Evolutionary conservation across 2,888 invertebrate species (phyloP), one percentile per base, ranked within the genome.

Genomic region (Malthinus seriepunctatus): DNA sequence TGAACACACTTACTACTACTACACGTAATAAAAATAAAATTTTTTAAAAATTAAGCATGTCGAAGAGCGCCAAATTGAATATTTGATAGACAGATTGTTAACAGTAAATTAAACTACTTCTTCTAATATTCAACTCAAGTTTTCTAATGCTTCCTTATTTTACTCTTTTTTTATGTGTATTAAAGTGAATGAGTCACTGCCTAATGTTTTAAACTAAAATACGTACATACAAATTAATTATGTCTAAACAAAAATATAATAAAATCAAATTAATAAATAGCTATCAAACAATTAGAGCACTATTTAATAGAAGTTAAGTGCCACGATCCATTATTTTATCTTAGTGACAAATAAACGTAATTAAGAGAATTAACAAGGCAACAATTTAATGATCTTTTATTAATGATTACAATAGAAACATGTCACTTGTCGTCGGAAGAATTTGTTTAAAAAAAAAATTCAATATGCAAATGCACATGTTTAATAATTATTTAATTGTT

Each of bases 201-300:
- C 33, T 23, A 33, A 47, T n/a, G 32, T 12, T 37, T 35, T 23
- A 23, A 23, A 5, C 23, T 23, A 46, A 38, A 45, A 45, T 35
- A 34, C 33, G 33, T 39, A 44, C 23, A 33, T 32, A 53, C 31
- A 53, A 53, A 46, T 46, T 48, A 48, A 54, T 47, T 48, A 35
- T 14, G 32, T 14, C 32, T 45, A 56, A 50, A 56, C 34, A 56
- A 56, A 23, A 32, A 46, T 38, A 51, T 12, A n/a, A 23, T 23
- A 38, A 38, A 56, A 56, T 56, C 51, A 45, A 56, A 56, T 56
- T 56, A 56, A 51, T 56, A 51, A 56, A 51, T 33, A 45, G 35
- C 39, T 38, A 45, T 39, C 33, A 50, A 51, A 50, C 42, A 56
- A 38, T 33, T 51, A 37, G 51, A 56, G 32, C 46, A 47, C 46